Evolutionary conservation across 2,797 vertebrate genomes (phyloP).

Genomic region (Serranus cabrilla): DNA sequence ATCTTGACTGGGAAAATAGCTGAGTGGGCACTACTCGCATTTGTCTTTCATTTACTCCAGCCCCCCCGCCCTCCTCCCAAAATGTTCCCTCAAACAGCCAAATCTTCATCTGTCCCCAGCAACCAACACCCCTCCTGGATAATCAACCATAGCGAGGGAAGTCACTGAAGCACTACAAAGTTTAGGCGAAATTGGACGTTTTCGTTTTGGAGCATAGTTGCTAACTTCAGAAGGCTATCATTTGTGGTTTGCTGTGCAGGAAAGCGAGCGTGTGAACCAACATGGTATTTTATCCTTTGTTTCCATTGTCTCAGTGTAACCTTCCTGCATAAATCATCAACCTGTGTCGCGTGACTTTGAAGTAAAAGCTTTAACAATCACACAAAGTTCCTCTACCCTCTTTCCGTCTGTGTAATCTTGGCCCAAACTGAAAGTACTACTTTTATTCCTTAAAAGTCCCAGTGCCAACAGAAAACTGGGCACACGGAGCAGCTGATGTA

Average conservation of each 20-base stretch:
- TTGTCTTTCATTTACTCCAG: constrained; percentile 88
- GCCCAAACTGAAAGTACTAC: constrained; percentile 51
- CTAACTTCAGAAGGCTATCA: constrained; percentile 43
- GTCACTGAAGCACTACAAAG: constrained; percentile 76
- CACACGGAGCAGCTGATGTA: constrained; percentile 47
- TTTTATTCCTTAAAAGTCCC: constrained; percentile 65
- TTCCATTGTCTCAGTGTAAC: constrained; percentile 48
- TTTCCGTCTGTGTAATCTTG: constrained; percentile 62
- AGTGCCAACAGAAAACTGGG: constrained; percentile 49
- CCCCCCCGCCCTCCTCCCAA: constrained; percentile 68
- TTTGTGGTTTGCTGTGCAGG: constrained; percentile 46
- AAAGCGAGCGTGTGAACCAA: constrained; percentile 41
- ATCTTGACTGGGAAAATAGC: constrained; percentile 88
- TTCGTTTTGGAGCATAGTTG: constrained; percentile 60
- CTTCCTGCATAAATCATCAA: constrained; percentile 54
- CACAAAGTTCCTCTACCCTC: constrained; percentile 45
- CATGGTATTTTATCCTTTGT: constrained; percentile 55
- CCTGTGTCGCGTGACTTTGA: constrained; percentile 45
- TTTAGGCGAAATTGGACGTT: constrained; percentile 70
- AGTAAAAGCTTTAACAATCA: constrained; percentile 56
- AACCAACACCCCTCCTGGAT: constrained; percentile 75
- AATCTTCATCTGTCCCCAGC: constrained; percentile 87
- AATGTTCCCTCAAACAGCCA: constrained; percentile 84
- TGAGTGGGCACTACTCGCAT: constrained; percentile 87
- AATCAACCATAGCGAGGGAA: constrained; percentile 78